phyloP scores from a whole-genome alignment of 2,888 invertebrate genomes.

The Ferrisia virgata region DNA sequence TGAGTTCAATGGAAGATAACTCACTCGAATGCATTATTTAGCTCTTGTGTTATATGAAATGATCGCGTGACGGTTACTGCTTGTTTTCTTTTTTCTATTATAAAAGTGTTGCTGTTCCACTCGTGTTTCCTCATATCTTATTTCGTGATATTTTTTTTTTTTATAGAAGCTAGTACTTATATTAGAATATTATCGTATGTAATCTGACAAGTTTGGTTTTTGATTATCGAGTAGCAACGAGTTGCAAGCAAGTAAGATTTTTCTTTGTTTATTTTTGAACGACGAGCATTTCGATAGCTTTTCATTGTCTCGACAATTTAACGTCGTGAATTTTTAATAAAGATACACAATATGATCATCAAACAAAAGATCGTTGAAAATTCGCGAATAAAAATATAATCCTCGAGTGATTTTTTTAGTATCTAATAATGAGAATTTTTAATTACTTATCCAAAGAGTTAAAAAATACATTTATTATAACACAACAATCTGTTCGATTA shows the following conservation, averaged over 20 bases:
- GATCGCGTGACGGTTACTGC: not conserved
- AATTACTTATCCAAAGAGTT: too few species aligned
- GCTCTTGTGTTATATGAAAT: not conserved
- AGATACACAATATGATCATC: too few species aligned
- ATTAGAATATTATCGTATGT: not conserved
- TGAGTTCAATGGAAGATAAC: slow-evolving; percentile 5
- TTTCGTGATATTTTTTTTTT: not conserved
- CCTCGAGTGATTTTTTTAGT: too few species aligned
- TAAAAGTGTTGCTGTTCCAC: not conserved
- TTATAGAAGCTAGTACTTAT: not conserved
- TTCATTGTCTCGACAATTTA: not conserved
- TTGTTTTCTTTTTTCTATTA: not conserved
- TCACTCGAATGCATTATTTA: not conserved
- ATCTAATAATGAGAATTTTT: too few species aligned
- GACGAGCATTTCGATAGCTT: not conserved
- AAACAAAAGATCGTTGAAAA: too few species aligned
- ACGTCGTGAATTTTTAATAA: too few species aligned
- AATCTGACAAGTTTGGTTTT: not conserved
- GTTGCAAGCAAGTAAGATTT: not conserved
- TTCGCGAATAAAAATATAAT: too few species aligned
- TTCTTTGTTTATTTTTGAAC: not conserved
- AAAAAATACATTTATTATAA: too few species aligned
- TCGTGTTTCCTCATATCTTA: not conserved
- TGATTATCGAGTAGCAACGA: not conserved
- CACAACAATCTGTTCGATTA: too few species aligned